Percentiles rank a stretch among this genome's conserved stretches.
phyloP scores from a whole-genome alignment of 1,140 invertebrate species.

The Mylabris phalerata region DNA sequence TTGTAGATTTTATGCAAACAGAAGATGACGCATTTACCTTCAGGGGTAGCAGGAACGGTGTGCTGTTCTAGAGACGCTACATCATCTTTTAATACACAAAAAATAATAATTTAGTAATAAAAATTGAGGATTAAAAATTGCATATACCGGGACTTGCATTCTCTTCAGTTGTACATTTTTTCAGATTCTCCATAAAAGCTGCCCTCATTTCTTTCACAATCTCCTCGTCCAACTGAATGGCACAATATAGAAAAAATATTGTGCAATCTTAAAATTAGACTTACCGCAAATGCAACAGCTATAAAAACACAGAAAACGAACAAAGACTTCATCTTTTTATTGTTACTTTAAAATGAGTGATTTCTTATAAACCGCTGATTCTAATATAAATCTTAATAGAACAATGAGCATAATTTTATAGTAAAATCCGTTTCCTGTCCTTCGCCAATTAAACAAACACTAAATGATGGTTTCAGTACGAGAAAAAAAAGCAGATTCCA shows the following conservation, averaged over 20 bases:
- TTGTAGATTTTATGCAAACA: conserved; percentile 18
- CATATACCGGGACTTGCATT: conserved; percentile 12
- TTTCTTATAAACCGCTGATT: too few relatives aligned
- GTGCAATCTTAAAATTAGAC: too few relatives aligned
- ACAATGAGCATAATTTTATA: not conserved
- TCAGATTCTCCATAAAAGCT: conserved; percentile 17
- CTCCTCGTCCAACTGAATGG: conserved; percentile 17
- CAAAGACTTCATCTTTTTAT: too few relatives aligned
- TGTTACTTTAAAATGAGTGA: too few relatives aligned
- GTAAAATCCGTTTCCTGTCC: too few relatives aligned
- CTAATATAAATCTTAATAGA: not conserved
- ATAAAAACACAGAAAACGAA: too few relatives aligned
- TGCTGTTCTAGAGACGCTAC: conserved; percentile 12
- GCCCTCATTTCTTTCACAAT: conserved; percentile 20
- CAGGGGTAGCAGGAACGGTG: conserved; percentile 8
- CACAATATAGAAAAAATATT: too few relatives aligned
- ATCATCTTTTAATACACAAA: conserved; percentile 13
- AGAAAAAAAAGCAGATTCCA: too few relatives aligned
- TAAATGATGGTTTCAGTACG: too few relatives aligned
- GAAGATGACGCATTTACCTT: conserved; percentile 21
- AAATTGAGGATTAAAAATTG: not conserved
- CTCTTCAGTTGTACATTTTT: conserved; percentile 18
- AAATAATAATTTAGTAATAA: not conserved
- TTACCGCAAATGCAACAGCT: too few relatives aligned
- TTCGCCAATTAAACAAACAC: too few relatives aligned